Evolutionary conservation across 2,888 invertebrate genomes (phyloP).

Genomic region (Agrilus mali): DNA sequence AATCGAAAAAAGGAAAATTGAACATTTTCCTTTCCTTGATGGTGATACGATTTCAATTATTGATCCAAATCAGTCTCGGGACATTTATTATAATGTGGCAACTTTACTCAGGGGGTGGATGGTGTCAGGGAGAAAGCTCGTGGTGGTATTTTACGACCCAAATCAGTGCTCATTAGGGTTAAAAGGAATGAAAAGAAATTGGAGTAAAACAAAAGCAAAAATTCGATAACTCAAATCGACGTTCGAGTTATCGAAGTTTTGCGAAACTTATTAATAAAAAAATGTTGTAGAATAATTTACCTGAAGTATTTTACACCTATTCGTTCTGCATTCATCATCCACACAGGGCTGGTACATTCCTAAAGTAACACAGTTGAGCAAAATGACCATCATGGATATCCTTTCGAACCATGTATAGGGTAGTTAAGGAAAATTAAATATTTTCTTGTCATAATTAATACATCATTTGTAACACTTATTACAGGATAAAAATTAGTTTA

Average conservation of each 20-base stretch:
- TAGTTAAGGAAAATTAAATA: slow-evolving; percentile 47
- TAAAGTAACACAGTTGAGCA: slow-evolving; percentile 95
- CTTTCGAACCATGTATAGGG: slow-evolving; percentile 87
- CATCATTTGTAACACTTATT: background rate
- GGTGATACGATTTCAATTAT: background rate
- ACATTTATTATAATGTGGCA: background rate
- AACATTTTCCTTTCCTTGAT: too few relatives aligned
- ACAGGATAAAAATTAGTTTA: background rate
- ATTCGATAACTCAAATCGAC: too few relatives aligned
- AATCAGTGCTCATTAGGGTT: background rate
- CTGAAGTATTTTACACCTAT: slow-evolving; percentile 84
- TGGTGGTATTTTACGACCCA: background rate
- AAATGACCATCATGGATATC: slow-evolving; percentile 93
- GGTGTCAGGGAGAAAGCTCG: background rate
- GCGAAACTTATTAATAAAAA: too few relatives aligned
- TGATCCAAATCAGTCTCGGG: background rate
- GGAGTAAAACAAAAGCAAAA: too few relatives aligned
- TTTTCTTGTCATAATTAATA: slow-evolving; percentile 1
- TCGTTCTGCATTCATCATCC: slow-evolving; percentile 80
- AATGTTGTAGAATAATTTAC: slow-evolving; percentile 35
- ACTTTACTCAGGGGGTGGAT: background rate
- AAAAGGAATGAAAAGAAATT: too few relatives aligned
- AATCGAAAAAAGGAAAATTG: too few relatives aligned
- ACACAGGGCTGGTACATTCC: slow-evolving; percentile 99
- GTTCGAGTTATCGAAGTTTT: too few relatives aligned